Percentiles rank a stretch among this genome's conserved stretches.
phyloP scores from a whole-genome alignment of 2,113 vertebrate species.

The Gavia stellata region DNA sequence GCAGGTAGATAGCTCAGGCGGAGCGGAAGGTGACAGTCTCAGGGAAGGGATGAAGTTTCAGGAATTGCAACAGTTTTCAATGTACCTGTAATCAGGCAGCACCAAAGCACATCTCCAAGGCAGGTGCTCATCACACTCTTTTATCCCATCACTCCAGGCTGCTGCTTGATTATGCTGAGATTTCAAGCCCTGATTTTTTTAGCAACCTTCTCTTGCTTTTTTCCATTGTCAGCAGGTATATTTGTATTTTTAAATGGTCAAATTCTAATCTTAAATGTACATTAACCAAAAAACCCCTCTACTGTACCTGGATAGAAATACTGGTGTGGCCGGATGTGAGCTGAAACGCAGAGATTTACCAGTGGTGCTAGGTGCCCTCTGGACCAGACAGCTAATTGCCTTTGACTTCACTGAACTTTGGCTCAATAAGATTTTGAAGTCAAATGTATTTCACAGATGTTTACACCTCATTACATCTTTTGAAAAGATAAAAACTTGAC shows the following conservation, averaged over 20 bases:
- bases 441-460: not conserved
- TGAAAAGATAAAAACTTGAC: not conserved
- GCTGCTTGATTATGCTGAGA: not conserved
- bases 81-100: not conserved
- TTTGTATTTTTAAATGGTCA: not conserved
- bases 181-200: not conserved
- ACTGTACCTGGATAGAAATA: not conserved
- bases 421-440: not conserved
- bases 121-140: not conserved
- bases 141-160: not conserved
- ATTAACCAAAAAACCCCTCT: not conserved
- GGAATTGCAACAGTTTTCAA: not conserved
- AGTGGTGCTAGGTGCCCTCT: not conserved
- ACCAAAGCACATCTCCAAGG: not conserved
- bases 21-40: not conserved
- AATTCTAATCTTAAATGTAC: not conserved
- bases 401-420: not conserved
- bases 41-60: not conserved
- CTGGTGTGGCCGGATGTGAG: not conserved
- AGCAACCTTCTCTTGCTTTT: not conserved
- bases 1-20: not conserved
- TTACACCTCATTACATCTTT: not conserved
- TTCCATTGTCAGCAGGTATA: not conserved
- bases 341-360: not conserved
- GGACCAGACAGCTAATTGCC: not conserved